These are phyloP conservation scores for Drosophila subsilvestris DNA, from an alignment of 2,888 invertebrate species.

Conservation along the genomic window DNA sequence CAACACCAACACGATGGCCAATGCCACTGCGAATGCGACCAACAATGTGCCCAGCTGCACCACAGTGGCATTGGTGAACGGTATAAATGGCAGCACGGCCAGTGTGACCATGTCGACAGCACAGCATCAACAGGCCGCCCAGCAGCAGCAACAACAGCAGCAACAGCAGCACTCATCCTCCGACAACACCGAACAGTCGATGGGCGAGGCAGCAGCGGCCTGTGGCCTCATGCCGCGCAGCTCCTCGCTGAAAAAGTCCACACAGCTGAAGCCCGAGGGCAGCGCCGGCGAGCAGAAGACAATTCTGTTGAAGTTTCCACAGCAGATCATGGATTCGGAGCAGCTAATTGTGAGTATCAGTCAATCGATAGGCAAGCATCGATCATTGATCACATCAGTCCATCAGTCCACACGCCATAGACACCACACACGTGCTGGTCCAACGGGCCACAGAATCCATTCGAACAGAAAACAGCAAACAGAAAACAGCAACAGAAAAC, in stretches of 20 bases:
- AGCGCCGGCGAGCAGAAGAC: slow-evolving; percentile 80
- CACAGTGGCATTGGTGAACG: slow-evolving; percentile 59
- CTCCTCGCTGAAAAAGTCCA: slow-evolving; percentile 79
- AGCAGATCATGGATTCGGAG: slow-evolving; percentile 81
- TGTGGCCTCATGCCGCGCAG: slow-evolving; percentile 46
- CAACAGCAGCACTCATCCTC: slow-evolving; percentile 80
- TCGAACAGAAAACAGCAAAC: slow-evolving; percentile 35
- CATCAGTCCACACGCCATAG: not conserved
- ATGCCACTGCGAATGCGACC: slow-evolving; percentile 11
- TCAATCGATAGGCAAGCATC: too few species aligned
- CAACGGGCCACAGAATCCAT: slow-evolving; percentile 20
- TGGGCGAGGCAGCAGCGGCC: slow-evolving; percentile 54
- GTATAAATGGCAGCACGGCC: slow-evolving; percentile 57
- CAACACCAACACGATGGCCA: not conserved
- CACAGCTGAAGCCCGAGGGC: slow-evolving; percentile 61
- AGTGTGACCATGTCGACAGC: slow-evolving; percentile 55
- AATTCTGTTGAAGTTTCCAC: slow-evolving; percentile 83
- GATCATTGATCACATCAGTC: not conserved
- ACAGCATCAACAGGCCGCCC: slow-evolving; percentile 31
- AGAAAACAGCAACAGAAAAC: slow-evolving; percentile 13
- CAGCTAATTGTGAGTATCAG: slow-evolving; percentile 82
- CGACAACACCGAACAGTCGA: slow-evolving; percentile 83
- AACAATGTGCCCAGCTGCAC: slow-evolving; percentile 34
- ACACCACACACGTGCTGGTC: not conserved
- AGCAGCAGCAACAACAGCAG: slow-evolving; percentile 45